Conservation (phyloP, 2,888 invertebrate species). For the Myopa testacea region DNA sequence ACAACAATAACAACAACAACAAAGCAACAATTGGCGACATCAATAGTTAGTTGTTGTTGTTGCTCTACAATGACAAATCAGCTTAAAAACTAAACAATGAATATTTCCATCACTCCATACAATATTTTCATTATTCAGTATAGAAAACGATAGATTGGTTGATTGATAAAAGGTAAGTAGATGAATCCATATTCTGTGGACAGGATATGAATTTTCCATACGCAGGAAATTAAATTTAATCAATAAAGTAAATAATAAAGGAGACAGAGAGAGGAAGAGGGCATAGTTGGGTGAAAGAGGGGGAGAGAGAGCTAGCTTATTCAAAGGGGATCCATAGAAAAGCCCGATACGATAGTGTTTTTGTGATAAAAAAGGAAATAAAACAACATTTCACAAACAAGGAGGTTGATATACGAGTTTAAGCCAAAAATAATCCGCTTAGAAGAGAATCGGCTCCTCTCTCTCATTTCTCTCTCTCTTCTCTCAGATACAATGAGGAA, state of each 20-base stretch:
- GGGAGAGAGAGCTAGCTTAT: background rate
- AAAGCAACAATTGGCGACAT: background rate
- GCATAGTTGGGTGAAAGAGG: background rate
- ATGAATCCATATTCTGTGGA: background rate
- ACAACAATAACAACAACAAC: background rate
- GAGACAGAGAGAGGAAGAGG: constrained; percentile 4
- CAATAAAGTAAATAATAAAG: constrained; percentile 16
- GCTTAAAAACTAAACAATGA: constrained; percentile 27
- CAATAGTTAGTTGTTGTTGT: background rate
- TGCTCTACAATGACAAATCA: background rate
- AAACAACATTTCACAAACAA: background rate
- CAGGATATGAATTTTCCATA: constrained; percentile 22
- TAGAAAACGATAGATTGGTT: background rate
- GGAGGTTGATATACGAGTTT: background rate
- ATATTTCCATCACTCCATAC: background rate
- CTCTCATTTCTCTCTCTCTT: no score
- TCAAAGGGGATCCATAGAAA: background rate
- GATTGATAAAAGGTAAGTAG: background rate
- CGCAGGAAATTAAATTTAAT: constrained; percentile 36
- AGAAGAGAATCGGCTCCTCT: background rate
- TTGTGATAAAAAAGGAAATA: no score
- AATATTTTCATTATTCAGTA: background rate
- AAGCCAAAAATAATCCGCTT: constrained; percentile 18
- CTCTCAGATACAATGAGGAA: no score
- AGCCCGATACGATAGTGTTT: no score